A percentile compares a stretch with the other conserved stretches of the same genome.
Evolutionary conservation across 2,113 vertebrate species (phyloP).

Genomic region (Leiothrix lutea): DNA sequence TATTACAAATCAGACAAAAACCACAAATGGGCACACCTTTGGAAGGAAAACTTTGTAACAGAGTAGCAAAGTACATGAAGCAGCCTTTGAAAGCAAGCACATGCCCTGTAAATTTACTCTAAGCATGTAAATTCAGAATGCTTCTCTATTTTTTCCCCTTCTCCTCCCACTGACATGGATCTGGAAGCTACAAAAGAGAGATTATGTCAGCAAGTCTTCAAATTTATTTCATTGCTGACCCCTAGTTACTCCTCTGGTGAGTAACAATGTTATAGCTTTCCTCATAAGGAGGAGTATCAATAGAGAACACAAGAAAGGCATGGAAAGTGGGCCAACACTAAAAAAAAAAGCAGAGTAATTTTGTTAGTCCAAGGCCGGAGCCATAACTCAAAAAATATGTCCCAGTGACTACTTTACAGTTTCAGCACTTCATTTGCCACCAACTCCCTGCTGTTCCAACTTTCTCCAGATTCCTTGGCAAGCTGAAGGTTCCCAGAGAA

Average conservation of each 20-base stretch:
- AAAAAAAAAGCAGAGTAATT: background rate
- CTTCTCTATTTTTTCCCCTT: background rate
- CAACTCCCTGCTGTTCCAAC: background rate
- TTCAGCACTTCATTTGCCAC: background rate
- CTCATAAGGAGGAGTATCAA: background rate
- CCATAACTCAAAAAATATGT: background rate
- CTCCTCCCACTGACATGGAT: background rate
- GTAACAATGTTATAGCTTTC: background rate
- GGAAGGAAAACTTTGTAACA: background rate
- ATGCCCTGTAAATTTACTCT: background rate
- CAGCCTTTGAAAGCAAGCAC: background rate
- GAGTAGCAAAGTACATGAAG: background rate
- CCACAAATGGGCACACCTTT: background rate
- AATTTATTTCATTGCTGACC: background rate
- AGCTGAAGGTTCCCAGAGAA: background rate
- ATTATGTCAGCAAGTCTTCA: background rate
- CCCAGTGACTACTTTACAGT: background rate
- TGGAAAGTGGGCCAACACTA: background rate
- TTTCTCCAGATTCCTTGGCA: background rate
- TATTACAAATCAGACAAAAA: background rate
- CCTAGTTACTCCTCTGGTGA: background rate
- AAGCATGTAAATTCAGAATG: background rate
- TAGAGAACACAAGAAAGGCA: background rate
- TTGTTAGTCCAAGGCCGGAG: background rate
- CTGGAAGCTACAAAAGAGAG: background rate